Base-by-base conservation (phyloP, 35 echinoderm and acorn worm species). In the Apostichopus japonicus region DNA sequence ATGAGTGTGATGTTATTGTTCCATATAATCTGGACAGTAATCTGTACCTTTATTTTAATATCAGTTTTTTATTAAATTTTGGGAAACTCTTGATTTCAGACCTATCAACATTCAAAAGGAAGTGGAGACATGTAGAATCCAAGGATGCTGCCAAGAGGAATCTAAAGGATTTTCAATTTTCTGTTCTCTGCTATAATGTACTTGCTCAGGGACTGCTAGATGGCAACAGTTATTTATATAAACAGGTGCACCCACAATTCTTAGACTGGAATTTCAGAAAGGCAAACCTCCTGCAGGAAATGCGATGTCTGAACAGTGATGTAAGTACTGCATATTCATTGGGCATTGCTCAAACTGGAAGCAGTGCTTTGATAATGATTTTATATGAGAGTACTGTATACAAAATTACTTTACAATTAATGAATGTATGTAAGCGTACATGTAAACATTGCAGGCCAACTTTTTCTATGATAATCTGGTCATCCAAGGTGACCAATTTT, bases 241-340 rank as follows among this genome's bases (percentile, higher is more conserved):
- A n/a, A 25, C 5, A 92, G 9, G 77, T 79, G 55, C 17, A 58
- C 6, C 77, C 91, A 16, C 7, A 65, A 8, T 33, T 33, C 78
- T 76, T 92, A 23, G 76, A 92, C 7, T 92, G 91, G 91, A 83
- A 81, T 17, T 92, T 83, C 57, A 83, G 91, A 25, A 92, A 83
- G 33, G 58, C 11, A 21, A 92, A 83, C 14, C 59, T 92, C 10
- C 55, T 92, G 23, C 15, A 73, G n/a, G 91, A 92, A 70, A 83
- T 92, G 10, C 54, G 61, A 63, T 14, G 56, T 17, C 91, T 92
- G 6, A 80, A n/a, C 65, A 55, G 58, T 56, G 91, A 92, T 83
- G 91, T 92, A 72, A 92, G 91, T 92, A 59, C 0, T 65, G 4
- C 17, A 1, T 10, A 61, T 61, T 61, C 33, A 44, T 44, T 44